Conservation (phyloP, 2,113 vertebrate genomes). For the Petaurus breviceps region DNA sequence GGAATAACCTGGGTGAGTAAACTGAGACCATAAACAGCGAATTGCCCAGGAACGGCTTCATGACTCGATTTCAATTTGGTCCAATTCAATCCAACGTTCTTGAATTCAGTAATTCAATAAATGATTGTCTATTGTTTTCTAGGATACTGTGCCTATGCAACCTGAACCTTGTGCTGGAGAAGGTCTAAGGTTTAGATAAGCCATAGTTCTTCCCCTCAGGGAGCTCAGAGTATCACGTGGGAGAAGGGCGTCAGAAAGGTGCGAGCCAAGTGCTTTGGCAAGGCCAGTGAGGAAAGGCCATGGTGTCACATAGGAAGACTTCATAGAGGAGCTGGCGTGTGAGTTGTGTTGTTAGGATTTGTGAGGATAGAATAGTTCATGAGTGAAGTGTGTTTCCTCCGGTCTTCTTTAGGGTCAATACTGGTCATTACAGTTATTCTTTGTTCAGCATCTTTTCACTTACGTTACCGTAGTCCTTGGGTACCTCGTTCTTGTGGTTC, state of each 20-base stretch:
- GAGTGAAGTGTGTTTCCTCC: not conserved
- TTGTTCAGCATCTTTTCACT: not conserved
- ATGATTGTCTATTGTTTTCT: not conserved
- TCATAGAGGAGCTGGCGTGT: not conserved
- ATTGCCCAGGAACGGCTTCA: not conserved
- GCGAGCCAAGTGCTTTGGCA: not conserved
- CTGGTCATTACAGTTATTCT: not conserved
- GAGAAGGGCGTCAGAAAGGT: not conserved
- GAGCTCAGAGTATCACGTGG: not conserved
- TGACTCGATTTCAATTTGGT: not conserved
- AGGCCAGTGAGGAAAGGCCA: not conserved
- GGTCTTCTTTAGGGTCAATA: not conserved
- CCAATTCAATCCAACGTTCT: not conserved
- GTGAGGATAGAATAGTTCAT: not conserved
- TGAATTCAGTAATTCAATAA: not conserved
- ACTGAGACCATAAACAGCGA: slow-evolving; percentile 32
- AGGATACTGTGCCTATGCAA: not conserved
- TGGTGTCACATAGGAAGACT: not conserved
- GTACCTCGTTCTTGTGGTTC: not conserved
- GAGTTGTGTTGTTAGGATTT: not conserved
- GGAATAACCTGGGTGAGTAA: slow-evolving; percentile 50
- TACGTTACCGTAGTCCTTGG: not conserved
- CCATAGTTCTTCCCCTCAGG: not conserved
- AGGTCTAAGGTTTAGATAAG: not conserved
- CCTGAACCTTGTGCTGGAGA: not conserved